A percentile compares a stretch with the other conserved stretches of the same genome.
phyloP scores from a whole-genome alignment of 2,113 vertebrate genomes.

The Deroptyus accipitrinus region DNA sequence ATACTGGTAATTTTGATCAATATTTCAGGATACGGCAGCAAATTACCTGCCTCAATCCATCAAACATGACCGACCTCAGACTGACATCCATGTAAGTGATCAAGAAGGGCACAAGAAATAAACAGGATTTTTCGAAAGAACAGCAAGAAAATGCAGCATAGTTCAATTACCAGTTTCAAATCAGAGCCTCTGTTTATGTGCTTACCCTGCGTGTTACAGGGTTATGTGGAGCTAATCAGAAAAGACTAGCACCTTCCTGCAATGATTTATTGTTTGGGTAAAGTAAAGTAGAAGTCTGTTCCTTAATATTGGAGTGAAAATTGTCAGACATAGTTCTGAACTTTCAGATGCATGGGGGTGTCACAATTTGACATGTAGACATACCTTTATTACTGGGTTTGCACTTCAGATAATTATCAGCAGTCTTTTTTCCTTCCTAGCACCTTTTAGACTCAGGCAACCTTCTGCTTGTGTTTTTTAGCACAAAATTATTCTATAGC shows the following conservation, averaged over 20 bases:
- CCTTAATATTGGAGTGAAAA: not conserved
- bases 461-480: not conserved
- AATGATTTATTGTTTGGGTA: not conserved
- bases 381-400: not conserved
- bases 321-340: not conserved
- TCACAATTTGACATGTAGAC: not conserved
- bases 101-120: not conserved
- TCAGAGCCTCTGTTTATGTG: not conserved
- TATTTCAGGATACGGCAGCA: not conserved
- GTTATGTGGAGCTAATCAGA: not conserved
- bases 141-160: not conserved
- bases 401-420: conserved; percentile 9
- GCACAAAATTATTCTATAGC: not conserved
- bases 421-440: not conserved
- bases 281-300: not conserved
- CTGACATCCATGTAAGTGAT: not conserved
- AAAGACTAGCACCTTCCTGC: not conserved
- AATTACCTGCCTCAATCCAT: not conserved
- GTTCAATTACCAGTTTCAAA: not conserved
- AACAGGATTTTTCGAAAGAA: not conserved
- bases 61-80: not conserved
- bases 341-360: not conserved
- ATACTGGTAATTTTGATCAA: not conserved
- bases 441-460: not conserved
- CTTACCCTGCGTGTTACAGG: not conserved